Percentiles rank a stretch among this genome's conserved stretches.
Evolutionary conservation across 2,113 vertebrate genomes (phyloP).

Genomic region (Cariama cristata): DNA sequence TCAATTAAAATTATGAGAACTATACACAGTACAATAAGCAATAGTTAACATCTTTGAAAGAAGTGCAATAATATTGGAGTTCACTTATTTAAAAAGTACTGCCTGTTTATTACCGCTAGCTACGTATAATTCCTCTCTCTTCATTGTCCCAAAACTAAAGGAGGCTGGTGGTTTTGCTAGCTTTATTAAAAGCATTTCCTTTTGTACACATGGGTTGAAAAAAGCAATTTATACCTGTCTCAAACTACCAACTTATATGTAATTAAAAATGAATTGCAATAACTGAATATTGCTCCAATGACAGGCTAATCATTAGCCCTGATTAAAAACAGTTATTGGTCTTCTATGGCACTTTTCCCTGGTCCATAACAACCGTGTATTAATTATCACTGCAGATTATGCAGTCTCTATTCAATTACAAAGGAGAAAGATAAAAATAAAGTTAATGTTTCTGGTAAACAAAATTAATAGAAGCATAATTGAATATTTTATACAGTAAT

Average conservation of each 20-base stretch:
- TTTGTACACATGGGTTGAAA: constrained; percentile 60
- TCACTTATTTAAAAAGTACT: constrained; percentile 75
- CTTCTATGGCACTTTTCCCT: constrained; percentile 92
- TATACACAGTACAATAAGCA: constrained; percentile 79
- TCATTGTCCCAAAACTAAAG: constrained; percentile 44
- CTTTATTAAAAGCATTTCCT: constrained; percentile 58
- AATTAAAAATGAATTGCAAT: constrained; percentile 71
- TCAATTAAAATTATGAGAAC: constrained; percentile 80
- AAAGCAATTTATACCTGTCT: constrained; percentile 32
- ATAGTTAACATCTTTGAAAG: constrained; percentile 74
- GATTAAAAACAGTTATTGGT: constrained; percentile 88
- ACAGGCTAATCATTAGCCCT: constrained; percentile 73
- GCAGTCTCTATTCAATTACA: constrained; percentile 74
- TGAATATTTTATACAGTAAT: constrained; percentile 74
- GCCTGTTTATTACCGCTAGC: constrained; percentile 60
- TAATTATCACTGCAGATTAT: constrained; percentile 72
- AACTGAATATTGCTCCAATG: constrained; percentile 76
- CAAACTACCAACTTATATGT: constrained; percentile 59
- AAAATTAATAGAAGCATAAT: constrained; percentile 76
- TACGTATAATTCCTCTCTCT: constrained; percentile 20
- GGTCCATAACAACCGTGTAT: constrained; percentile 78
- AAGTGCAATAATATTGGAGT: constrained; percentile 79
- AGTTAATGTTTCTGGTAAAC: constrained; percentile 69
- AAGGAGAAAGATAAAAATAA: constrained; percentile 69
- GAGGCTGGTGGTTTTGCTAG: constrained; percentile 64